Base-by-base conservation (phyloP, 1,140 invertebrate species). In the Drosophila nigrodunni region DNA sequence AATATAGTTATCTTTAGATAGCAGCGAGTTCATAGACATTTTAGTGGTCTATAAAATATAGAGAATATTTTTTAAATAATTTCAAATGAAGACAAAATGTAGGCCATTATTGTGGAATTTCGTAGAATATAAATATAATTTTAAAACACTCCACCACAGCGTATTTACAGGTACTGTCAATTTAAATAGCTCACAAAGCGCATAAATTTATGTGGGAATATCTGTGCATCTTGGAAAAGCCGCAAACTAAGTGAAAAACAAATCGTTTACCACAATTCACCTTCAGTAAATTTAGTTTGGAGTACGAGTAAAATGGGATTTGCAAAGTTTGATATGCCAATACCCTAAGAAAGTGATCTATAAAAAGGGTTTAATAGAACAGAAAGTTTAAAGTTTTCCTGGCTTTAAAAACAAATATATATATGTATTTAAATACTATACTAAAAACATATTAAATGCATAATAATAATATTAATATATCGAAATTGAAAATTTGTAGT, bases 201-300 rank as follows among this genome's bases (percentile, higher is more conserved):
- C 25, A 44, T 15, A 21, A 35, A 2, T 39, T 15, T 13, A 37
- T n/a, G 7, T 35, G 3, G n/a, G 13, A 37, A 55, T 18, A 9
- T 13, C 35, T 55, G 52, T 39, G 25, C 9, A 55, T 37, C 30
- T 39, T 18, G 10, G 58, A n/a, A 35, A 46, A 49, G 44, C 59
- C 59, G 11, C 11, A 52, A 34, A 50, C 10, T 30, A 52, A 34
- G 34, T 52, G 11, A 25, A 52, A 52, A 34, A n/a, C 59, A 61
- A 49, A 37, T 49, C 10, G 34, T 34, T 61, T 8, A 49, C 44
- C 44, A 49, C 44, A 61, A 10, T 61, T 49, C 15, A 15, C 15
- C 44, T 49, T 61, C 30, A 49, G 9, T 47, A 43, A 58, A 43
- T 35, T 9, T 9, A 46, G 2, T 43, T 11, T 43, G 11, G 10